Evolutionary conservation across 2,888 invertebrate genomes (phyloP), one percentile per base, ranked within the genome.

Genomic region (Fragum sueziense): DNA sequence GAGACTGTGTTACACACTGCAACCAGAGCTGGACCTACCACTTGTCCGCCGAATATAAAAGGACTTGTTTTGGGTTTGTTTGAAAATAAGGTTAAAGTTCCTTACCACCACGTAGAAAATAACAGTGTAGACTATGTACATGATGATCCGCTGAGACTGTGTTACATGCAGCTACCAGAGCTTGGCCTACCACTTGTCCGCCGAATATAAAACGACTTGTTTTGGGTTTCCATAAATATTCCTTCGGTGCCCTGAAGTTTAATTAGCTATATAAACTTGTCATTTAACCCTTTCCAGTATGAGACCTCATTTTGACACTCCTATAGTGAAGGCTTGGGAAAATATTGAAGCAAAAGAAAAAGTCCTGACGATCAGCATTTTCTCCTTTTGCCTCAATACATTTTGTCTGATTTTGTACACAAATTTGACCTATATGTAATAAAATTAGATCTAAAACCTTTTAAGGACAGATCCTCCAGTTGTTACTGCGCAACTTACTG

Each of bases 161-260:
- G 31, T 91, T 89, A 22, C 89, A 88, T 22, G 93, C 93, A 2
- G 93, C 93, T 20, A 91, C 91, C 61, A 94, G 81, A 4, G 93
- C 92, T 80, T 93, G 93, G 14, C 93, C 93, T 9, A 93, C 91
- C 25, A 93, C 92, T 84, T 92, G 92, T 52, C 94, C 94, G 33
- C 94, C 94, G 87, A 92, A 93, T 20, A 93, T 92, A 37, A 88
- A 90, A 27, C 89, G 77, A 3, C 88, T 87, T 3, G 74, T 77
- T 6, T 62, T 41, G 7, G 91, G 91, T 41, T 88, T 88, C 90
- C 90, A 91, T 25, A 91, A 81, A 59, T 89, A 85, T 14, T 77
- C 76, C 57, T 76, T 75, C 0, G 83, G 81, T 17, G 87, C 87
- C 80, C 88, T 90, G 70, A n/a, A n/a, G n/a, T n/a, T n/a, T n/a